Percentiles rank a stretch among this genome's conserved stretches.
Conservation (phyloP, 2,113 vertebrate genomes). For the Lamprologus tigripictilis region DNA sequence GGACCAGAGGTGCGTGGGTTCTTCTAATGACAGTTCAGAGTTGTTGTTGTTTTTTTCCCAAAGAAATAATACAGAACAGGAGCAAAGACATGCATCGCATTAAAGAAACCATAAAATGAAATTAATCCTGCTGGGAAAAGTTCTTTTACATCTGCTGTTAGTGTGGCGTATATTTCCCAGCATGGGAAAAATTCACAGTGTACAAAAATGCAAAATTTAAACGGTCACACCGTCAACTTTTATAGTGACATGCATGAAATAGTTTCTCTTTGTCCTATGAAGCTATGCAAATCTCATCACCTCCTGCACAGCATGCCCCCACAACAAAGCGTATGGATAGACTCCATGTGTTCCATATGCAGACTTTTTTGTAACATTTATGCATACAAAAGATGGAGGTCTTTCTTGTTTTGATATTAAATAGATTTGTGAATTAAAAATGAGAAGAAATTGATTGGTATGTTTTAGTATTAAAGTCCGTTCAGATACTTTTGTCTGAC, state of each 20-base stretch:
- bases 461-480: background rate
- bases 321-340: background rate
- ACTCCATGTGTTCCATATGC: background rate
- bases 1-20: background rate
- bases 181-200: background rate
- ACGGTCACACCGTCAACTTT: background rate
- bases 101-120: slow-evolving; percentile 19
- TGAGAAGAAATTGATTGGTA: background rate
- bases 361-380: background rate
- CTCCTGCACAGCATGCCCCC: background rate
- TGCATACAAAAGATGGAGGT: background rate
- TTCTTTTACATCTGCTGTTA: slow-evolving; percentile 1
- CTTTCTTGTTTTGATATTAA: background rate
- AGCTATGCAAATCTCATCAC: slow-evolving; percentile 17
- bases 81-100: slow-evolving; percentile 2
- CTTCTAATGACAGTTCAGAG: background rate
- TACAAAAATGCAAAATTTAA: background rate
- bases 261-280: slow-evolving; percentile 16
- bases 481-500: background rate
- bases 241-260: background rate
- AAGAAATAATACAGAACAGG: background rate
- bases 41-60: background rate
- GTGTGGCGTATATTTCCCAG: background rate
- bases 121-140: slow-evolving; percentile 9
- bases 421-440: background rate